Evolutionary conservation across 2,888 invertebrate species (phyloP).

Genomic region (Meiosimyza decipiens): DNA sequence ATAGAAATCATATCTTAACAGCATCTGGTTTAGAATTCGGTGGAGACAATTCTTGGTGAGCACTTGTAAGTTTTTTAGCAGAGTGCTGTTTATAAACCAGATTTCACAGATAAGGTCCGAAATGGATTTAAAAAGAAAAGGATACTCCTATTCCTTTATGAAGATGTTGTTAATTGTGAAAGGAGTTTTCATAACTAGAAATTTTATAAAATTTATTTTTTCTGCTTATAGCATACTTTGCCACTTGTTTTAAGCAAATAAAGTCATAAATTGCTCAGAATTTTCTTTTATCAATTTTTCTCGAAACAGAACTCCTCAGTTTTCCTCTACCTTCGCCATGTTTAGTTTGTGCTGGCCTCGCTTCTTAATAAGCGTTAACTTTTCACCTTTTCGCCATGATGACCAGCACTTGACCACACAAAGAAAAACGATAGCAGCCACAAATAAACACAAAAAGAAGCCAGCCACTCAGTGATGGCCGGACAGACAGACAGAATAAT

Average conservation of each 20-base stretch:
- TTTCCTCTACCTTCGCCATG: neutral
- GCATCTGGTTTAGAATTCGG: too few relatives aligned
- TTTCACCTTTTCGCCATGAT: constrained; percentile 16
- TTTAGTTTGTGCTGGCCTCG: constrained; percentile 4
- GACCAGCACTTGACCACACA: constrained; percentile 20
- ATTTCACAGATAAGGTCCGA: too few relatives aligned
- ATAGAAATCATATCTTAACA: too few relatives aligned
- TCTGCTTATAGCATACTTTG: neutral
- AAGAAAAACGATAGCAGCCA: neutral
- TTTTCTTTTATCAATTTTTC: neutral
- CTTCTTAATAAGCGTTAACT: constrained; percentile 15
- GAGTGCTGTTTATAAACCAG: too few relatives aligned
- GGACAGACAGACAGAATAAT: neutral
- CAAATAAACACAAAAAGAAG: neutral
- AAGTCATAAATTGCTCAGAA: neutral
- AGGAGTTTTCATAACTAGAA: too few relatives aligned
- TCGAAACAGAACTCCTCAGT: neutral
- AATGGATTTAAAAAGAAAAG: too few relatives aligned
- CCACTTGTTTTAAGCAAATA: neutral
- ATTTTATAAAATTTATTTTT: too few relatives aligned
- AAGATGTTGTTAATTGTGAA: too few relatives aligned
- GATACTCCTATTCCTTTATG: too few relatives aligned
- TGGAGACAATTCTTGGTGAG: too few relatives aligned
- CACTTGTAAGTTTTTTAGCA: too few relatives aligned
- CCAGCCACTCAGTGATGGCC: too few relatives aligned